Conservation (phyloP, 2,113 vertebrate genomes). For the Cyanoderma ruficeps region DNA sequence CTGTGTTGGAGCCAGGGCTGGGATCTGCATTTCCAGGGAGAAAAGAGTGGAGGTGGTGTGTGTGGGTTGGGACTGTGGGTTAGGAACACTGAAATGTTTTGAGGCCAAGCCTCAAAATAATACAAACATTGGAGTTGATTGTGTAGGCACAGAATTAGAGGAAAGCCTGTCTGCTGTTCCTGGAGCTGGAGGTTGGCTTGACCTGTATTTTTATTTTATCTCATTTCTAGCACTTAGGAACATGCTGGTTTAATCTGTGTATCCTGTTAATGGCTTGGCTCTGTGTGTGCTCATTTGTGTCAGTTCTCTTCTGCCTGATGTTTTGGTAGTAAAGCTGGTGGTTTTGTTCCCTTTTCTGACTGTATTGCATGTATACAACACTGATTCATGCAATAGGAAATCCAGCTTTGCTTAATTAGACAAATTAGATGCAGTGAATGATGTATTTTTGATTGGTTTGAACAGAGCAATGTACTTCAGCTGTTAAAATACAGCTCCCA, state of each 20-base stretch:
- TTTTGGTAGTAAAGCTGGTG: background rate
- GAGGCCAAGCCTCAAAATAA: background rate
- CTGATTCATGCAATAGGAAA: background rate
- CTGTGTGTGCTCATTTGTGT: background rate
- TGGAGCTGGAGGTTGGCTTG: background rate
- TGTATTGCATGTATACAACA: background rate
- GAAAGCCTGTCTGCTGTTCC: background rate
- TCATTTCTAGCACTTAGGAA: background rate
- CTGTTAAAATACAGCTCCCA: background rate
- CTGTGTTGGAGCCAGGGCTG: background rate
- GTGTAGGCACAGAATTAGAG: background rate
- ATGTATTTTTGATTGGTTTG: background rate
- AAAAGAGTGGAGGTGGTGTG: no score
- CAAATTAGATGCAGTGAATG: background rate
- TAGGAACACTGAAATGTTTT: background rate
- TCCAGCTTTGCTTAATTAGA: background rate
- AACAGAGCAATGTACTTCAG: background rate
- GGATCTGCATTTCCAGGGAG: background rate
- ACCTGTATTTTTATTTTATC: background rate
- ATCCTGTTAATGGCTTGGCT: background rate
- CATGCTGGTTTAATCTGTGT: background rate
- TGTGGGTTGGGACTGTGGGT: accelerated
- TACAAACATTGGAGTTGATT: background rate
- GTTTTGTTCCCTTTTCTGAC: background rate
- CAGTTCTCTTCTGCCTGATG: background rate